These are phyloP conservation scores for Caloenas nicobarica DNA, from an alignment of 2,113 vertebrate genomes.

Conservation along the genomic window DNA sequence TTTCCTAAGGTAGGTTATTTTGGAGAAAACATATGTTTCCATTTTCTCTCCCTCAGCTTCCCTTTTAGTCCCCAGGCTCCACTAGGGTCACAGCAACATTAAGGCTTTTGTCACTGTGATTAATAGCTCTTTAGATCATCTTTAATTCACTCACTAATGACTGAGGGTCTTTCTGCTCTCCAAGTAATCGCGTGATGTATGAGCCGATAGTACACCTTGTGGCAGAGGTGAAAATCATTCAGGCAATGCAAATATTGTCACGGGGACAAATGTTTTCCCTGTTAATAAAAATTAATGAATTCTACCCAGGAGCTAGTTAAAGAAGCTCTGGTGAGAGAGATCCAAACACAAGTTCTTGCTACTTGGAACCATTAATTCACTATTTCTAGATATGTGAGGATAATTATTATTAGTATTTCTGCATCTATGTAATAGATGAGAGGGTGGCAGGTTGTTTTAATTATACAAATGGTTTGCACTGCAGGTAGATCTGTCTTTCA, in stretches of 20 bases:
- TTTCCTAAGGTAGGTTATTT: conserved; percentile 98
- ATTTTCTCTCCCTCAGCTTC: conserved; percentile 92
- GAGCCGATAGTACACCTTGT: conserved; percentile 94
- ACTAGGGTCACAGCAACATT: conserved; percentile 97
- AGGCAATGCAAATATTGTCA: conserved; percentile 96
- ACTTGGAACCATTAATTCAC: conserved; percentile 56
- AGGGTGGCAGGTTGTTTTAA: conserved; percentile 56
- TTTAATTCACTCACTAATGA: conserved; percentile 99
- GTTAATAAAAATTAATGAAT: conserved; percentile 99
- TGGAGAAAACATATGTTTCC: conserved; percentile 99
- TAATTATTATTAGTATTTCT: conserved; percentile 43
- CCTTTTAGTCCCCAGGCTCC: conserved; percentile 88
- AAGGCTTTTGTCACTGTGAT: conserved; percentile 99
- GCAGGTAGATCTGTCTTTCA: conserved; percentile 50
- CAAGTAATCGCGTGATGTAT: conserved; percentile 99
- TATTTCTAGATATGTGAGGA: conserved; percentile 57
- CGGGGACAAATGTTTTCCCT: conserved; percentile 91
- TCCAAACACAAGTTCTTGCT: conserved; percentile 70
- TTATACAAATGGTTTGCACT: conserved; percentile 32
- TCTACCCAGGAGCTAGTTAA: conserved; percentile 85
- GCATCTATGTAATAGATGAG: conserved; percentile 55
- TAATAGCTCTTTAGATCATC: conserved; percentile 99
- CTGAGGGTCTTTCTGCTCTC: conserved; percentile 94
- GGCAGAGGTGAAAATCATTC: conserved; percentile 99
- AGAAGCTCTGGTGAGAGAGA: conserved; percentile 72